Base-by-base conservation (phyloP, 2,113 vertebrate genomes). In the Daboia siamensis region DNA sequence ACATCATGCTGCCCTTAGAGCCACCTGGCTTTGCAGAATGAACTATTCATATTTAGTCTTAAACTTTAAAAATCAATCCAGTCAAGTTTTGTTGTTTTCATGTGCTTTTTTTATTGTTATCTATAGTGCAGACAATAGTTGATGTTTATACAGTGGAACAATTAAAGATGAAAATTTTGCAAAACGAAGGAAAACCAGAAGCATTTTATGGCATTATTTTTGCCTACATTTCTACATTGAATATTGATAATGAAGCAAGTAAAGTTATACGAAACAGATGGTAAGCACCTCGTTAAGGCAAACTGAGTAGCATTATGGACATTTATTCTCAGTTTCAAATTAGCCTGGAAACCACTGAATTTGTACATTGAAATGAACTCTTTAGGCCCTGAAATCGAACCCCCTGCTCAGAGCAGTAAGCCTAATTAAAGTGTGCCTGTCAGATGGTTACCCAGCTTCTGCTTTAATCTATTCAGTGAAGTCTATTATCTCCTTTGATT, bases 191-290 rank as follows among this genome's bases (percentile, higher is more conserved):
- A 85, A 98, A 96, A 93, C 80, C 69, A 46, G 96, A 97, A 9
- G 96, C 96, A 29, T 91, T 98, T 93, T 98, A 98, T 61, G 98
- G 98, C 55, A 97, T 99, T 93, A 97, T 98, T 55, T 99, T 98
- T 94, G 98, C 98, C 95, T 98, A 98, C 95, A 97, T 99, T 95
- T 98, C 99, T 92, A 97, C 96, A 39, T 96, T 99, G 80, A 98
- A 98, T 93, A 97, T 99, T 39, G 98, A 99, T 93, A 97, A 97
- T 2, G 98, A 97, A 29, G 54, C 96, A 88, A 96, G 97, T 29
- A 99, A 97, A 97, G 96, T 99, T 85, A 97, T 99, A 96, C 97
- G 96, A 95, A 98, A 97, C 88, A 98, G 97, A 92, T 99, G 99
- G 99, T 99, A 96, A 97, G 98, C 89, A 93, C 84, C 54, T 84